A percentile compares a stretch with the other conserved stretches of the same genome.
phyloP scores from a whole-genome alignment of 2,113 vertebrate species.

The Leptobrachium ailaonicum region DNA sequence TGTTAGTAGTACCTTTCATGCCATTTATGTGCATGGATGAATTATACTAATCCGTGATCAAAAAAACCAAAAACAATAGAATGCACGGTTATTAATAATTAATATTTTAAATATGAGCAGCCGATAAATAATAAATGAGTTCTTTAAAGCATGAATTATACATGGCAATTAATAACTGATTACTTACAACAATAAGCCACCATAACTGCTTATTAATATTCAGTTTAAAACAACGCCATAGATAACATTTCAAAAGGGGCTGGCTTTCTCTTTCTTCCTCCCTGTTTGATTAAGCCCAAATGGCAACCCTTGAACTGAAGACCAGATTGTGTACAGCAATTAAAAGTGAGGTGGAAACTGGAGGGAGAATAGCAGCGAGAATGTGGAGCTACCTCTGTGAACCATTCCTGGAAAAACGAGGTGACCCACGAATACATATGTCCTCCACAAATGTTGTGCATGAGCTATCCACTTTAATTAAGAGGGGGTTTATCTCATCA shows the following conservation, averaged over 20 bases:
- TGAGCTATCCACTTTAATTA: too few species aligned
- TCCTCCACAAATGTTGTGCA: too few species aligned
- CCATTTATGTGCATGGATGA: background rate
- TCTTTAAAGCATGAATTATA: slow-evolving; percentile 42
- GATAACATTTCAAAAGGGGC: background rate
- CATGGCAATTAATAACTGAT: slow-evolving; percentile 48
- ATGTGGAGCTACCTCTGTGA: too few species aligned
- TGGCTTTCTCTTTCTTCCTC: too few species aligned
- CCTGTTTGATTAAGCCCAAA: too few species aligned
- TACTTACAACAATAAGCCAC: slow-evolving; percentile 36
- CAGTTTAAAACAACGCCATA: slow-evolving; percentile 30
- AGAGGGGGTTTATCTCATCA: too few species aligned
- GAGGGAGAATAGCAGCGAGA: too few species aligned
- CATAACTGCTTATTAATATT: slow-evolving; percentile 46
- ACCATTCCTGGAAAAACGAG: too few species aligned
- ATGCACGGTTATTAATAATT: slow-evolving; percentile 40
- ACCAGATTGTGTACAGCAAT: too few species aligned
- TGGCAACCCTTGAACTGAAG: too few species aligned
- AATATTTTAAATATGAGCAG: slow-evolving; percentile 35
- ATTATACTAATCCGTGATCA: slow-evolving; percentile 39
- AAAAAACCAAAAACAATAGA: slow-evolving; percentile 42
- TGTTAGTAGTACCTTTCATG: background rate
- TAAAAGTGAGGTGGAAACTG: too few species aligned
- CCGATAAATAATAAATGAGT: slow-evolving; percentile 37
- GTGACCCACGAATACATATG: too few species aligned